Evolutionary conservation across 2,797 vertebrate genomes (phyloP).

Genomic region (Falco columbarius): DNA sequence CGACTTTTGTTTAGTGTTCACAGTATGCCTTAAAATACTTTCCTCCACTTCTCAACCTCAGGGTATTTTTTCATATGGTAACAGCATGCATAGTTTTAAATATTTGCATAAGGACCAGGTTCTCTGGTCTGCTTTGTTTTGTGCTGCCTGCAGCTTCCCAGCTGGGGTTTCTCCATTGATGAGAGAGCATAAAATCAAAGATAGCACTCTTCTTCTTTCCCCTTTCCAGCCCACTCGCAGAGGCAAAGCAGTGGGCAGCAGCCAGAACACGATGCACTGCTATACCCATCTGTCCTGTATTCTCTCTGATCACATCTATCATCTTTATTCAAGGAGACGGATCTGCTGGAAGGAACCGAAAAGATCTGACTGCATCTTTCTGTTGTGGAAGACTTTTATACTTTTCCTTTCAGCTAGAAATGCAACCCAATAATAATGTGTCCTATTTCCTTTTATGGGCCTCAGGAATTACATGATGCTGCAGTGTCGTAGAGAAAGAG

Average conservation of each 20-base stretch:
- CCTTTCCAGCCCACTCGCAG: background rate
- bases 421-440: background rate
- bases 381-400: background rate
- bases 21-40: background rate
- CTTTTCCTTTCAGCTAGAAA: background rate
- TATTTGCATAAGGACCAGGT: background rate
- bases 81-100: background rate
- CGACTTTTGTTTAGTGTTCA: background rate
- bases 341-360: background rate
- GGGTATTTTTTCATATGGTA: background rate
- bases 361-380: background rate
- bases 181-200: conserved; percentile 17
- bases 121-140: conserved; percentile 1
- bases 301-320: background rate
- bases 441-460: background rate
- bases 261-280: background rate
- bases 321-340: background rate
- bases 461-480: background rate
- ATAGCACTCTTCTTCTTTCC: background rate
- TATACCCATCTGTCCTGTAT: background rate
- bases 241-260: background rate
- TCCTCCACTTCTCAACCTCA: background rate
- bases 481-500: background rate
- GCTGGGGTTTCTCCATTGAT: background rate
- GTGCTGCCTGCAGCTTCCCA: background rate